Percentiles rank a stretch among this genome's conserved stretches.
These are phyloP conservation scores for Chymomyza caudatula DNA, from an alignment of 2,888 invertebrate genomes.

Conservation along the genomic window DNA sequence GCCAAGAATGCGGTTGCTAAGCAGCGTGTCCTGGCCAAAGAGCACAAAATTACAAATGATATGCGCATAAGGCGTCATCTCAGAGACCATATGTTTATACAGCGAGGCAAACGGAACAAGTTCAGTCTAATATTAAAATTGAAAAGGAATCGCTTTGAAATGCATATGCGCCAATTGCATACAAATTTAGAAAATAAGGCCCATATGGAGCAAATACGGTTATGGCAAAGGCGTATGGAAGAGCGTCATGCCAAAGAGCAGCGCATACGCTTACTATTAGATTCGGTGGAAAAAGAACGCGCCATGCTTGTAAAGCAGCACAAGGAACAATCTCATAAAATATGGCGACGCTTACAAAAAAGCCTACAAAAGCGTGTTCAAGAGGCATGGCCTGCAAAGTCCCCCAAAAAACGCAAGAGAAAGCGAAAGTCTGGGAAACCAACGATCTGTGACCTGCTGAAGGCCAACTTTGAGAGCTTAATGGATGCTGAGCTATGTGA, in stretches of 20 bases:
- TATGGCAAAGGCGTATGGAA: too few relatives aligned
- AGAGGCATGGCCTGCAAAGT: neutral
- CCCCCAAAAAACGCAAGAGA: conserved; percentile 28
- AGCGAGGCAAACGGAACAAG: conserved; percentile 70
- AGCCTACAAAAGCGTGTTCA: conserved; percentile 41
- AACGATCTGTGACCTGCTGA: conserved; percentile 49
- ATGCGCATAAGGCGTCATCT: conserved; percentile 59
- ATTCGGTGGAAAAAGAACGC: conserved; percentile 40
- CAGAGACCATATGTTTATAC: conserved; percentile 60
- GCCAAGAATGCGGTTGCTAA: conserved; percentile 51
- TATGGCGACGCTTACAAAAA: conserved; percentile 59
- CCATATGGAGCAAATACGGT: conserved; percentile 52
- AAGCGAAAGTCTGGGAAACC: conserved; percentile 17
- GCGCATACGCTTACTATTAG: conserved; percentile 43
- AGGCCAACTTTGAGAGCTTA: conserved; percentile 60
- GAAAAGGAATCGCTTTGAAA: conserved; percentile 70
- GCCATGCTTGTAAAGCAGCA: conserved; percentile 62
- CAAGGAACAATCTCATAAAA: conserved; percentile 42
- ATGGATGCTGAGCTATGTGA: conserved; percentile 69
- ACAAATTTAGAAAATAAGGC: conserved; percentile 40
- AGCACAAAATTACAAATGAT: conserved; percentile 63
- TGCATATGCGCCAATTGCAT: conserved; percentile 47
- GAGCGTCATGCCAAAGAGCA: too few relatives aligned
- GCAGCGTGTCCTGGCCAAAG: conserved; percentile 48
- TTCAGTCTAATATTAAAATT: conserved; percentile 72